These are phyloP conservation scores for Podotricha telesiphe DNA, from an alignment of 2,888 invertebrate species.

Conservation along the genomic window DNA sequence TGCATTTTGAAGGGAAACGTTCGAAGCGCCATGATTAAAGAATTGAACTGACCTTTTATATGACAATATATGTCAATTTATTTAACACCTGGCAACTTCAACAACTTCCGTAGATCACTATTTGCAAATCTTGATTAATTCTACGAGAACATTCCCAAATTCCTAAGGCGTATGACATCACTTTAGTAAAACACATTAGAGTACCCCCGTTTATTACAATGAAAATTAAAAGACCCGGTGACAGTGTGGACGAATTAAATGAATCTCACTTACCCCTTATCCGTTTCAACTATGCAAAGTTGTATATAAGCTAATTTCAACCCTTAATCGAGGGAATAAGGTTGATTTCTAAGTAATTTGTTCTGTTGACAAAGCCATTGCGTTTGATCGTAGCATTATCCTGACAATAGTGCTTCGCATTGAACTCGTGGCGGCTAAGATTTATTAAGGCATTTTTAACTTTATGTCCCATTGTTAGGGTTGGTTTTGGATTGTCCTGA, in stretches of 20 bases:
- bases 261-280: constrained; percentile 78
- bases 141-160: constrained; percentile 38
- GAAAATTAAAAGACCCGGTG: constrained; percentile 77
- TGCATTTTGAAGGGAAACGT: no score
- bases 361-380: constrained; percentile 65
- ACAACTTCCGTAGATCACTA: background rate
- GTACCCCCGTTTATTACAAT: constrained; percentile 55
- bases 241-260: constrained; percentile 80
- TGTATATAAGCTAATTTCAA: constrained; percentile 46
- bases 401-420: constrained; percentile 79
- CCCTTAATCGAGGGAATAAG: constrained; percentile 46
- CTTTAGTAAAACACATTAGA: constrained; percentile 47
- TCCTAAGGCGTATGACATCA: constrained; percentile 42
- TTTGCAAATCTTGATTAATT: constrained; percentile 34
- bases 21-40: no score
- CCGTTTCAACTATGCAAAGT: constrained; percentile 53
- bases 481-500: constrained; percentile 51
- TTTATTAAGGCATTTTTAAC: constrained; percentile 52
- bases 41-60: background rate
- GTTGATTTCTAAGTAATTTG: constrained; percentile 45
- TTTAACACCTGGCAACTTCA: background rate
- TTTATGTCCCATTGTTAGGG: constrained; percentile 54
- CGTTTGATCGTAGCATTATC: constrained; percentile 81
- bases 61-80: background rate
- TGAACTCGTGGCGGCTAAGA: constrained; percentile 74